Base-by-base conservation (phyloP, 1,140 invertebrate species). In the Psix sp. region DNA sequence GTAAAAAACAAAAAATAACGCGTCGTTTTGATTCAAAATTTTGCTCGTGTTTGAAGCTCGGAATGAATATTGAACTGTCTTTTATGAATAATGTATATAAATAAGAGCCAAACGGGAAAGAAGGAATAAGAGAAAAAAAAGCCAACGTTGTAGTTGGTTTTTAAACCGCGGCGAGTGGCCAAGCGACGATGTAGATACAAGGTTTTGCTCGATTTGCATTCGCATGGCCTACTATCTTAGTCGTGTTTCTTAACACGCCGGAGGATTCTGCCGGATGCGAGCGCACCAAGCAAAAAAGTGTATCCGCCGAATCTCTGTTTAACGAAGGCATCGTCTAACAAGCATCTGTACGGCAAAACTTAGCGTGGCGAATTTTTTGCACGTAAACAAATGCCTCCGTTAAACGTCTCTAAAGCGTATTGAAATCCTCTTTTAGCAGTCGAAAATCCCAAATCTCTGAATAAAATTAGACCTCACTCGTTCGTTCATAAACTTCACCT, bases 261-360 rank as follows among this genome's bases (percentile, higher is more conserved):
- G 65, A 26, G 42, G 59, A 66, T 75, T 75, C 56, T 52, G 60
- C 73, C 73, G 73, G 66, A 70, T 75, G 73, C 57, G 60, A 54
- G 45, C 51, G 46, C 57, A 36, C 17, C 9, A 16, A 38, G 39
- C 72, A 76, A 71, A 76, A 76, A 76, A 71, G 56, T 36, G 56
- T 71, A 71, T 71, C 73, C 73, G 66, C 66, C 73, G 60, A 76
- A 76, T 76, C 73, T 76, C 66, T 62, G 66, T 71, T 70, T 71
- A 71, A 76, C 73, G 60, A 71, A 76, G 54, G 65, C 48, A 71
- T 56, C 66, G 54, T 71, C 66, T 67, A 76, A 71, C 73, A 71
- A 71, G 66, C 73, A 76, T 76, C 66, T 76, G 73, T 57, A 59
- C 14, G 42, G 73, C 73, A 71, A 71, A 62, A 76, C 60, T 67